Base-by-base conservation (phyloP, 2,797 vertebrate genomes). In the Hybognathus amarus region DNA sequence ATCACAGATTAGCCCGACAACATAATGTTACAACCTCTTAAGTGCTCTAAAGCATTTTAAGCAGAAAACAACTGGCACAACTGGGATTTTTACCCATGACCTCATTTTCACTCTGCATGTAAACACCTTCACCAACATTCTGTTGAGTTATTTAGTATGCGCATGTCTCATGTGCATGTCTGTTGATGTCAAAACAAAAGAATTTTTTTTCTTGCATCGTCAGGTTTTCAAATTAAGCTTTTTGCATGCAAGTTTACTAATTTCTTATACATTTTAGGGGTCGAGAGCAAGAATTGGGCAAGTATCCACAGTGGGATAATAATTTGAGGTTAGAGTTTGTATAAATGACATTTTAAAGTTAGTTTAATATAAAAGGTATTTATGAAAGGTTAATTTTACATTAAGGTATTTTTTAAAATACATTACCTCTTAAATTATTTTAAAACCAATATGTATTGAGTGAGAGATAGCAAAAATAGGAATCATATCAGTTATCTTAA, bases 161-260 rank as follows among this genome's bases (percentile, higher is more conserved):
- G 11, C 24, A 52, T 61, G 54, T 40, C n/a, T 76, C 50, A 38
- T n/a, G 71, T n/a, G 12, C 27, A 38, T 75, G 22, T 56, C 77
- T 64, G 77, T 67, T 79, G 61, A 78, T 79, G 63, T 79, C 77
- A 64, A 77, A 77, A 63, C 76, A 67, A 33, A 47, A 52, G 0
- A 2, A 52, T 36, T 78, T 78, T 12, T 33, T 78, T 78, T 66
- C 6, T 79, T 64, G 59, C 76, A 77, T n/a, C 12, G 4, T 64
- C 40, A 64, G 40, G 24, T 38, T 38, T 75, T 56, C 1, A 56
- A 4, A 75, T 38, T 38, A 22, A 33, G 50, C 20, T 54, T 30
- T 76, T 22, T 24, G 36, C n/a, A 4, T 61, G 8, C 5, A 70
- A 27, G 70, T 52, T 77, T 4, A 20, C n/a, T 61, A 63, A 63